Conservation (phyloP, 1,140 invertebrate species). For the Lineus longissimus region DNA sequence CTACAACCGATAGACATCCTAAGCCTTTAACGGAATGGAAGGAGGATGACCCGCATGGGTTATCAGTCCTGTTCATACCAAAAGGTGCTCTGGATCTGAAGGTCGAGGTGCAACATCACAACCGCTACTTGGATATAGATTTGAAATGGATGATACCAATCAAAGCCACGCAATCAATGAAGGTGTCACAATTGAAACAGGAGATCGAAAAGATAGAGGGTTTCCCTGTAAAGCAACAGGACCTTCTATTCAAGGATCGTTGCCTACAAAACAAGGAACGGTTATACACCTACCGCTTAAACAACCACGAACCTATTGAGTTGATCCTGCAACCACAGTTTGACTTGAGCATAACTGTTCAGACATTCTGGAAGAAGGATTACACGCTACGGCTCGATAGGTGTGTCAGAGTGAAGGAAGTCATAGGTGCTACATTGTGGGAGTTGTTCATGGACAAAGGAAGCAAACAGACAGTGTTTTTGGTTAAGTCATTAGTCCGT, state of each 20-base stretch:
- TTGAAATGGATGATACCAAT: constrained; percentile 27
- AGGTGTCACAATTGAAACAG: constrained; percentile 32
- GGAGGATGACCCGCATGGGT: constrained; percentile 10
- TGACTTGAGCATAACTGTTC: constrained; percentile 35
- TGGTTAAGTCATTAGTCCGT: constrained; percentile 33
- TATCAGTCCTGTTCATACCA: constrained; percentile 35
- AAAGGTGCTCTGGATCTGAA: constrained; percentile 23
- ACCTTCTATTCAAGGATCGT: constrained; percentile 34
- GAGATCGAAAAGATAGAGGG: constrained; percentile 31
- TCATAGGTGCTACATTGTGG: constrained; percentile 31
- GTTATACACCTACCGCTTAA: constrained; percentile 33
- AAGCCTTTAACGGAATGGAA: not conserved
- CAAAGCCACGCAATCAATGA: constrained; percentile 21
- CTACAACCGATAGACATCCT: not conserved
- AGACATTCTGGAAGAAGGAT: constrained; percentile 42
- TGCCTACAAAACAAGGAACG: constrained; percentile 32
- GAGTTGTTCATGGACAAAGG: constrained; percentile 31
- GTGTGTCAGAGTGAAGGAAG: constrained; percentile 33
- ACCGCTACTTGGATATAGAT: constrained; percentile 17
- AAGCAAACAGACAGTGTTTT: constrained; percentile 22
- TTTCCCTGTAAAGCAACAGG: constrained; percentile 32
- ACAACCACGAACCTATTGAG: constrained; percentile 27
- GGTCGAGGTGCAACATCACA: constrained; percentile 36
- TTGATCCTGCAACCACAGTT: constrained; percentile 37
- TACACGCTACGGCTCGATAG: constrained; percentile 40